Base-by-base conservation (phyloP, 2,888 invertebrate species). In the Noctua fimbriata region DNA sequence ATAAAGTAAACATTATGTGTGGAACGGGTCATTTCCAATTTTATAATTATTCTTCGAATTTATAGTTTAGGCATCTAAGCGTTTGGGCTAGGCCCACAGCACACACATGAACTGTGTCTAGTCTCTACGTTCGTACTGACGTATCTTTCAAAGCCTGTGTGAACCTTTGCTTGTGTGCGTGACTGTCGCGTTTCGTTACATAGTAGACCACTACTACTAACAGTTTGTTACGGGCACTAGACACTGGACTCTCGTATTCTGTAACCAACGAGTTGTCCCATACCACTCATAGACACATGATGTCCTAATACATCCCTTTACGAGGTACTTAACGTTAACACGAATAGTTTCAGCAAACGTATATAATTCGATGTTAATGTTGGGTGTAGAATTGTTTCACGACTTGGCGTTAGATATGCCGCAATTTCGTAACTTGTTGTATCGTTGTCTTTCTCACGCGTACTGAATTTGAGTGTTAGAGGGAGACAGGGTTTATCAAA, bases 281-380 rank as follows among this genome's bases (percentile, higher is more conserved):
- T 72, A 89, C 85, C 84, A 87, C 82, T 89, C 89, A 87, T 91
- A 87, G 74, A 69, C 69, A 71, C 88, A 84, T 88, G 85, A 90
- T 83, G 77, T 78, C 76, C 82, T 78, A 67, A 78, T 85, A 90
- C 81, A 87, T 86, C 76, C 86, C 83, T 90, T 91, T 89, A 90
- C 87, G 89, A 89, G 85, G 82, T 86, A 89, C 83, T 89, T 90
- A 88, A 87, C 75, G 82, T 87, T 84, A 85, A 90, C 86, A 76
- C 67, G 86, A 88, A 90, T 89, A 90, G 90, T 90, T 90, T 85
- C 81, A 66, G 78, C 86, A 77, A 88, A 89, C 83, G 83, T 85
- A 83, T 44, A 80, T 81, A 88, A 87, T 85, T 87, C 81, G 83
- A 82, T 87, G 85, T 89, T 86, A 89, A 89, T 85, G 89, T 89